Evolutionary conservation across 1,140 invertebrate species (phyloP).

Genomic region (Drosophila ficusphila): DNA sequence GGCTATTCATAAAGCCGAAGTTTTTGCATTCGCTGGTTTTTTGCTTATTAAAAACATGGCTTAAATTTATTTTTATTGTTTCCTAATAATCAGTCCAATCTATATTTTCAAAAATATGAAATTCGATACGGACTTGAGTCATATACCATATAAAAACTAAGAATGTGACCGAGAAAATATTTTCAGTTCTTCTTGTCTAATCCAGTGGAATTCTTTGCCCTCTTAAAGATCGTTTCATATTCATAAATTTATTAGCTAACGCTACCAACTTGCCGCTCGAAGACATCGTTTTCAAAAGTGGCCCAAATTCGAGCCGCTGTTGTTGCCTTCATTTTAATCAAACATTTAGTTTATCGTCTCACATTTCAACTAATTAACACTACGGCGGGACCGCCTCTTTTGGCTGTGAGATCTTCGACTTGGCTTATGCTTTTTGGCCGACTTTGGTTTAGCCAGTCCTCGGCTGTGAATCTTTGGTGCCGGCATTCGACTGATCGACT

Average conservation of each 20-base stretch:
- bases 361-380: conserved; percentile 82
- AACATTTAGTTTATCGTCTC: conserved; percentile 82
- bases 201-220: conserved; percentile 13
- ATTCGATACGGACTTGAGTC: conserved; percentile 3
- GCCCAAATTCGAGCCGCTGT: conserved; percentile 50
- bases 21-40: conserved; percentile 1
- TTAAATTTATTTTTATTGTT: conserved; percentile 21
- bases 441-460: not conserved
- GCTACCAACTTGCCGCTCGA: conserved; percentile 44
- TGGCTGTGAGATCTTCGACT: conserved; percentile 5
- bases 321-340: conserved; percentile 70
- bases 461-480: conserved; percentile 5
- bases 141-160: not conserved
- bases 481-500: conserved; percentile 60
- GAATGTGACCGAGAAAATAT: not conserved
- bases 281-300: conserved; percentile 24
- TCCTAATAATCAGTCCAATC: conserved; percentile 1
- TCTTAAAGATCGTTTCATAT: conserved; percentile 30
- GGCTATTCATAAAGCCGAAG: conserved; percentile 18
- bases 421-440: conserved; percentile 5
- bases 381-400: conserved; percentile 68
- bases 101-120: not conserved
- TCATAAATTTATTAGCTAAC: conserved; percentile 56
- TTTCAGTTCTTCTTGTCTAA: not conserved
- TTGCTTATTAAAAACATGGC: not conserved